Conservation (phyloP, 2,888 invertebrate genomes). For the Cerastis leucographa region DNA sequence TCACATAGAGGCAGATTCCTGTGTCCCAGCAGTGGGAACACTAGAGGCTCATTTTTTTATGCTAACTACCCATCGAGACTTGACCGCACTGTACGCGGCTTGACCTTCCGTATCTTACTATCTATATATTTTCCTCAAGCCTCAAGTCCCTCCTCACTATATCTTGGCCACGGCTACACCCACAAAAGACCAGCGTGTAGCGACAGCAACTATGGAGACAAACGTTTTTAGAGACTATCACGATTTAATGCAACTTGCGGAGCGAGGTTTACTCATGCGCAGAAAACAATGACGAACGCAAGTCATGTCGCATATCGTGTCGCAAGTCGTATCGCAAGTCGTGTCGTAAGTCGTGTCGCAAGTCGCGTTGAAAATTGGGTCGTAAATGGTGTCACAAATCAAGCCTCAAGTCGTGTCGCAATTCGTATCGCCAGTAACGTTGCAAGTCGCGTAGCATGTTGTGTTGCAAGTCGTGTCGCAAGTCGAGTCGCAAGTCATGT, state of each 20-base stretch:
- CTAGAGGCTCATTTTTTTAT: neutral
- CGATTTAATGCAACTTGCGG: neutral
- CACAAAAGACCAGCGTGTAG: neutral
- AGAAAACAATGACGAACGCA: neutral
- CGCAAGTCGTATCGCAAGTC: no score
- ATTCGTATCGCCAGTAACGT: neutral
- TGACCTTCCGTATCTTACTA: slow-evolving; percentile 1
- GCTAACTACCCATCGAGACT: neutral
- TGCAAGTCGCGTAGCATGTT: neutral
- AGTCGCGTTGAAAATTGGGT: no score
- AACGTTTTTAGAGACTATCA: neutral
- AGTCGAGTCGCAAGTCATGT: neutral
- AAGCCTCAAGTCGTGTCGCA: neutral
- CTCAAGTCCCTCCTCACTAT: neutral
- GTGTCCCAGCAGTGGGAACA: neutral
- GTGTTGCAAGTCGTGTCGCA: neutral
- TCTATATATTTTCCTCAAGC: neutral
- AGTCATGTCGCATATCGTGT: neutral
- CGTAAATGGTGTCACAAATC: no score
- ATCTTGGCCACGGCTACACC: neutral
- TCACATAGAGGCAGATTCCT: neutral
- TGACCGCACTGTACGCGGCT: neutral
- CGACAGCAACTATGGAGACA: neutral
- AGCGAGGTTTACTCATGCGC: neutral
- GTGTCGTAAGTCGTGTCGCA: no score